A percentile compares a stretch with the other conserved stretches of the same genome.
These are phyloP conservation scores for Mercenaria mercenaria DNA, from an alignment of 1,140 invertebrate genomes.

Conservation along the genomic window DNA sequence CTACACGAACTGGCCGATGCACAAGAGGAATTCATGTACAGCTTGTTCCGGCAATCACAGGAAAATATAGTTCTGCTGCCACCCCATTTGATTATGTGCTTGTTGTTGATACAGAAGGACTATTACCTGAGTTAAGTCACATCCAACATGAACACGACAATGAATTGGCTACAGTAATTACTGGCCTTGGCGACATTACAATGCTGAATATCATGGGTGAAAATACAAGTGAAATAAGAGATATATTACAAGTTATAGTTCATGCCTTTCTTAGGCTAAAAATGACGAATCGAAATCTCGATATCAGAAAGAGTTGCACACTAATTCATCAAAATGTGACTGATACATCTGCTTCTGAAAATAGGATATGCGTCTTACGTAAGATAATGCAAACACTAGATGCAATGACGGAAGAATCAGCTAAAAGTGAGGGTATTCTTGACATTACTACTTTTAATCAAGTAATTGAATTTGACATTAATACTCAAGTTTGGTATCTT, in stretches of 20 bases:
- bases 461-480: constrained; percentile 33
- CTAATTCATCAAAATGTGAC: too few relatives aligned
- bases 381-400: constrained; percentile 16
- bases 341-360: too few relatives aligned
- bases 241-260: constrained; percentile 59
- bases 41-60: not conserved
- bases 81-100: not conserved
- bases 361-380: not conserved
- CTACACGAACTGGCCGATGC: not conserved
- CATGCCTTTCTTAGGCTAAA: constrained; percentile 42
- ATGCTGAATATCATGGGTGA: constrained; percentile 63
- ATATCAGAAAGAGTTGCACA: constrained; percentile 25
- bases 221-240: too few relatives aligned
- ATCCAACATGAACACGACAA: too few relatives aligned
- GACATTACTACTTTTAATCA: not conserved
- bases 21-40: constrained; percentile 3
- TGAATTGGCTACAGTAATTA: constrained; percentile 58
- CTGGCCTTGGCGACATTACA: constrained; percentile 52
- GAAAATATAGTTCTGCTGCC: too few relatives aligned
- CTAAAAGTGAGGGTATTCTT: not conserved
- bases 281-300: constrained; percentile 14
- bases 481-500: constrained; percentile 12
- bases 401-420: constrained; percentile 10
- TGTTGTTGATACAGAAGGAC: constrained; percentile 29
- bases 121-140: constrained; percentile 15